phyloP scores from a whole-genome alignment of 2,888 invertebrate species.

The Diplolepis rosae region DNA sequence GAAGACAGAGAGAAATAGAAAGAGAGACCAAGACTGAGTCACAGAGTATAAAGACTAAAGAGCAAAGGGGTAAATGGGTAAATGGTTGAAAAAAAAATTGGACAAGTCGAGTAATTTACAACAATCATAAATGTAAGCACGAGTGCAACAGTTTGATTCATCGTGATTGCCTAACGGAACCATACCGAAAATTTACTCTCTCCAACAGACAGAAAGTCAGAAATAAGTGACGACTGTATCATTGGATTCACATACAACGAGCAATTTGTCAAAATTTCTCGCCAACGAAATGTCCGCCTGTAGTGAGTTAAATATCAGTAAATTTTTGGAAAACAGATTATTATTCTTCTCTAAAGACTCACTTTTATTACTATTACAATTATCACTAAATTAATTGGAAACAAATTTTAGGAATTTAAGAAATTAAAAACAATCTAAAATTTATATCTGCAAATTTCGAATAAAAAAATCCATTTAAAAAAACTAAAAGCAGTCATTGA shows the following conservation, averaged over 20 bases:
- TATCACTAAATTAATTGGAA: no score
- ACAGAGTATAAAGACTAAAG: conserved; percentile 16
- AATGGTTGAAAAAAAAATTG: conserved; percentile 40
- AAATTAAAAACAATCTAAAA: no score
- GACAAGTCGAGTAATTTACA: conserved; percentile 59
- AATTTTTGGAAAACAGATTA: no score
- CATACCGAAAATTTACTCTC: conserved; percentile 56
- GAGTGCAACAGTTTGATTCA: conserved; percentile 57
- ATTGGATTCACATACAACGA: neutral
- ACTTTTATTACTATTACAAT: no score
- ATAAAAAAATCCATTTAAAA: no score
- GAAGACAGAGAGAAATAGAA: conserved; percentile 3
- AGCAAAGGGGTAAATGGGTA: conserved; percentile 29
- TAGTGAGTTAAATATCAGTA: no score
- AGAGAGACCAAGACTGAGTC: neutral
- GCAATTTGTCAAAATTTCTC: conserved; percentile 2
- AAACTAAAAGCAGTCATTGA: no score
- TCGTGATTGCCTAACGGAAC: conserved; percentile 64
- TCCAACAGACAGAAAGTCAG: conserved; percentile 26
- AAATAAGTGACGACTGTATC: conserved; percentile 22
- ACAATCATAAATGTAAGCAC: conserved; percentile 61
- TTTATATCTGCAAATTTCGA: no score
- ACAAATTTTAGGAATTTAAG: no score
- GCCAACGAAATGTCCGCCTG: neutral
- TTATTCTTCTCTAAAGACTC: no score